Conservation (phyloP, 2,113 vertebrate genomes). For the Phasianus colchicus region DNA sequence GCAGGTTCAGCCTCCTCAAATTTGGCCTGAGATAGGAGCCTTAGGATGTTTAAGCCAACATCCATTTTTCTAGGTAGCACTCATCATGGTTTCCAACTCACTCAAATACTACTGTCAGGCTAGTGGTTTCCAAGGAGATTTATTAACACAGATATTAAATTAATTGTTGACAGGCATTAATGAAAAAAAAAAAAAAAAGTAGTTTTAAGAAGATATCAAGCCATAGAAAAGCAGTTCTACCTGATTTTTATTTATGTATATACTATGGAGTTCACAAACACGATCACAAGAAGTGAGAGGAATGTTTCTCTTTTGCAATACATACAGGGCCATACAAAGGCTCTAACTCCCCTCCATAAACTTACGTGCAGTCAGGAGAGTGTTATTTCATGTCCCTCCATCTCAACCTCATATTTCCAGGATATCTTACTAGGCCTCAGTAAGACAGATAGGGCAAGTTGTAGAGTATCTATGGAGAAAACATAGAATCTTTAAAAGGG, state of each 20-base stretch:
- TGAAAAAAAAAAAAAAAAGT: neutral
- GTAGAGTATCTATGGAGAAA: neutral
- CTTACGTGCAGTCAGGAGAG: neutral
- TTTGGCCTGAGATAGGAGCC: neutral
- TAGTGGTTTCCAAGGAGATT: neutral
- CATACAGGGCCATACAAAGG: neutral
- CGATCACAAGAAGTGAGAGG: neutral
- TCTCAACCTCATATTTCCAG: neutral
- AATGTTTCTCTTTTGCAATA: neutral
- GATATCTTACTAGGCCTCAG: neutral
- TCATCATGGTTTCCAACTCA: neutral
- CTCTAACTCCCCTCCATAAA: neutral
- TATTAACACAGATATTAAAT: neutral
- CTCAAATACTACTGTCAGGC: neutral
- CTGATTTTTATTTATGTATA: neutral
- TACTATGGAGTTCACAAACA: rapidly evolving
- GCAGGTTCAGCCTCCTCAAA: neutral
- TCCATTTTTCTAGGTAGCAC: neutral
- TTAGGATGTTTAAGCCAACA: neutral
- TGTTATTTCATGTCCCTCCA: neutral
- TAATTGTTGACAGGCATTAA: neutral
- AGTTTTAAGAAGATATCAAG: neutral
- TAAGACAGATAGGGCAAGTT: neutral
- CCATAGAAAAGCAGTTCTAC: neutral
- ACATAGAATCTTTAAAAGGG: neutral